A percentile compares a stretch with the other conserved stretches of the same genome.
Evolutionary conservation across 2,888 invertebrate species (phyloP).

Genomic region (Agrochola lota): DNA sequence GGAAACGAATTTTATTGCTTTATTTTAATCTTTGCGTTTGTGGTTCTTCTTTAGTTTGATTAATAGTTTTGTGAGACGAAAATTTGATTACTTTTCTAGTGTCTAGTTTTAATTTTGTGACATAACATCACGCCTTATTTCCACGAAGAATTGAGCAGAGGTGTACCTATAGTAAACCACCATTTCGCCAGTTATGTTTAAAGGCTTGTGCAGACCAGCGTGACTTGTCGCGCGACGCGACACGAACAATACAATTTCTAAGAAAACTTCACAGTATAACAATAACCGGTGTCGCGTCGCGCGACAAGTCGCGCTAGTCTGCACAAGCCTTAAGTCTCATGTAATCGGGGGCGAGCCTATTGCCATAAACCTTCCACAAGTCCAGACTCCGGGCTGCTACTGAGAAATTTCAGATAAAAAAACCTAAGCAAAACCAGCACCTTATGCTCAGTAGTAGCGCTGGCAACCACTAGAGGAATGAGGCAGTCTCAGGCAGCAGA

Average conservation of each 20-base stretch:
- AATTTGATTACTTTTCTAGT: neutral
- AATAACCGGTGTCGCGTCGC: too few species aligned
- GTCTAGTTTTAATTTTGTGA: neutral
- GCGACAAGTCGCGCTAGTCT: too few species aligned
- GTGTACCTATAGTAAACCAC: neutral
- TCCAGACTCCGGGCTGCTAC: neutral
- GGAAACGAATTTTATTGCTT: conserved; percentile 52
- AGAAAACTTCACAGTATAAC: too few species aligned
- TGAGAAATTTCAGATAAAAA: neutral
- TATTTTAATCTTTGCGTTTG: conserved; percentile 53
- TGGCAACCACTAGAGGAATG: neutral
- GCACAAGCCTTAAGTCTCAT: too few species aligned
- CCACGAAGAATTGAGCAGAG: neutral
- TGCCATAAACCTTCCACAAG: neutral
- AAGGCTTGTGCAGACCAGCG: too few species aligned
- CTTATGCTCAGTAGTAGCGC: neutral
- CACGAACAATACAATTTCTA: too few species aligned
- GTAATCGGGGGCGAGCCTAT: neutral
- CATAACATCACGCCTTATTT: neutral
- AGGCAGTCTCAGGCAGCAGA: neutral
- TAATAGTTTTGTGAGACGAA: neutral
- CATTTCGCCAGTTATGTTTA: neutral
- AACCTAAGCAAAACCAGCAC: neutral
- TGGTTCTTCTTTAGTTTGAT: conserved; percentile 12
- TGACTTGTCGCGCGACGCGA: too few species aligned